A percentile compares a stretch with the other conserved stretches of the same genome.
phyloP scores from a whole-genome alignment of 1,140 invertebrate genomes.

The Drosophila subpulchrella region DNA sequence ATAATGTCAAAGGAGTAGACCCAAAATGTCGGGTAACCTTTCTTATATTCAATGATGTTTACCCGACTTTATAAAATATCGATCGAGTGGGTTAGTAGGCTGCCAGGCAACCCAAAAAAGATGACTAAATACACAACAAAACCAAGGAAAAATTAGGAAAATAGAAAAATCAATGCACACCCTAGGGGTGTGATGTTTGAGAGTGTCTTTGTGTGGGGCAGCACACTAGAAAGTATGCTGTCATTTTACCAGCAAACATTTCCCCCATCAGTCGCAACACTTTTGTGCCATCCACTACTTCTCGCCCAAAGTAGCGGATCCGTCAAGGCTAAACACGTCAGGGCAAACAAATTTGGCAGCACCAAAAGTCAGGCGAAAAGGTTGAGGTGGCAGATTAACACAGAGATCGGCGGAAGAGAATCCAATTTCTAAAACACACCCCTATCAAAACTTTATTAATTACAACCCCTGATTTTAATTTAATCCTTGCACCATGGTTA shows the following conservation, averaged over 20 bases:
- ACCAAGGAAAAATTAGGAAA: slow-evolving; percentile 13
- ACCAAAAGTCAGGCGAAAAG: slow-evolving; percentile 3
- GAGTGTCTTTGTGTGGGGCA: slow-evolving; percentile 1
- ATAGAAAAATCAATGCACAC: slow-evolving; percentile 52
- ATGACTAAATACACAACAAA: slow-evolving; percentile 39
- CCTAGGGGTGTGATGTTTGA: slow-evolving; percentile 14
- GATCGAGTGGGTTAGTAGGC: slow-evolving; percentile 7
- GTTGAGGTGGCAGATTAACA: not conserved
- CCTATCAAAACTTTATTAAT: too few species aligned
- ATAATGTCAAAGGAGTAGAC: too few species aligned
- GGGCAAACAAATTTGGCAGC: slow-evolving; percentile 71
- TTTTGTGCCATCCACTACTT: not conserved
- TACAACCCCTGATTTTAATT: too few species aligned
- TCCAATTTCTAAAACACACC: not conserved
- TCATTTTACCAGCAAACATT: slow-evolving; percentile 41
- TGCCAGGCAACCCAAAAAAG: slow-evolving; percentile 22
- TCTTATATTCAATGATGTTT: slow-evolving; percentile 18
- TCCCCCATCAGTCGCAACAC: not conserved
- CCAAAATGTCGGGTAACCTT: not conserved
- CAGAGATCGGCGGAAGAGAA: not conserved
- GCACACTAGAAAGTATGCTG: slow-evolving; percentile 71
- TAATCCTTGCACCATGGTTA: too few species aligned
- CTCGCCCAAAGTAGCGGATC: slow-evolving; percentile 42
- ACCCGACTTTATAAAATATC: slow-evolving; percentile 21
- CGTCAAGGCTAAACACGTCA: slow-evolving; percentile 73